Conservation (phyloP, 1,140 invertebrate species). For the Cotesia glomerata region DNA sequence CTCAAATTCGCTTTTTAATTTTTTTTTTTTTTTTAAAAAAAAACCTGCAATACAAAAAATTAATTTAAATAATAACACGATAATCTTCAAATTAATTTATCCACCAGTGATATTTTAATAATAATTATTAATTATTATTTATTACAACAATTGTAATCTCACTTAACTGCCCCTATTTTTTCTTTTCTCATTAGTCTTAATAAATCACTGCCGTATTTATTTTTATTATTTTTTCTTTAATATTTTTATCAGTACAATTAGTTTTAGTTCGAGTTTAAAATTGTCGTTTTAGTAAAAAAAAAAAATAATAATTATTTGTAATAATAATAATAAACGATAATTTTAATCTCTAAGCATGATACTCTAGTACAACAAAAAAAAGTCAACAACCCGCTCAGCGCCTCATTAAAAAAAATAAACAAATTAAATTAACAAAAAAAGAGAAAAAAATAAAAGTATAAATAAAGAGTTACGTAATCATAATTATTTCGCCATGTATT, state of each 20-base stretch:
- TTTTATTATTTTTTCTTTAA: slow-evolving; percentile 34
- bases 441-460: slow-evolving; percentile 20
- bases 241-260: slow-evolving; percentile 43
- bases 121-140: slow-evolving; percentile 59
- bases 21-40: too few species aligned
- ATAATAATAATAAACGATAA: background rate
- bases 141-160: slow-evolving; percentile 55
- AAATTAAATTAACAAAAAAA: slow-evolving; percentile 20
- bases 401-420: slow-evolving; percentile 42
- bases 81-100: too few species aligned
- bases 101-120: slow-evolving; percentile 59
- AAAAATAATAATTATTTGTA: background rate
- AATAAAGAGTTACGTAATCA: slow-evolving; percentile 44
- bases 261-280: slow-evolving; percentile 26
- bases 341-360: slow-evolving; percentile 38
- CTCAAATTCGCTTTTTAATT: background rate
- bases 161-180: slow-evolving; percentile 51
- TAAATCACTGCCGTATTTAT: slow-evolving; percentile 25
- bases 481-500: slow-evolving; percentile 62
- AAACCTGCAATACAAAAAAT: background rate
- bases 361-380: slow-evolving; percentile 44
- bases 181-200: slow-evolving; percentile 38
- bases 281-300: slow-evolving; percentile 11
- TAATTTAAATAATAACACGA: too few species aligned
- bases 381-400: slow-evolving; percentile 55